Evolutionary conservation across 2,888 invertebrate species (phyloP).

Genomic region (Eremobia ochroleuca): DNA sequence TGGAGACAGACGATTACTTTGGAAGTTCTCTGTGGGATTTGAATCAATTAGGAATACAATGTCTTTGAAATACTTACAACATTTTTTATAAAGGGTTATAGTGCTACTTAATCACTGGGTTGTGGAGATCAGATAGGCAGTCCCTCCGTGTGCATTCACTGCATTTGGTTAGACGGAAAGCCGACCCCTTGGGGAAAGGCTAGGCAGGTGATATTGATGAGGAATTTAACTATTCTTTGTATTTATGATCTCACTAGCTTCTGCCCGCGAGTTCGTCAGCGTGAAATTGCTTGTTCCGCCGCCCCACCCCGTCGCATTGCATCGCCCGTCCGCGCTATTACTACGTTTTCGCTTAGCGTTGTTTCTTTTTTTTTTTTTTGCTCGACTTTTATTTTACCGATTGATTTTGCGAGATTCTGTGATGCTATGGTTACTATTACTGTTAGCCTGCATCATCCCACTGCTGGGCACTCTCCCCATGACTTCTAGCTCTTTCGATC

Average conservation of each 20-base stretch:
- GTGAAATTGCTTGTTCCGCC: too few species aligned
- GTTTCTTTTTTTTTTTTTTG: too few species aligned
- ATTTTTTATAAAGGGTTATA: background rate
- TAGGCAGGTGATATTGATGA: background rate
- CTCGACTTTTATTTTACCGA: background rate
- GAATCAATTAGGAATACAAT: background rate
- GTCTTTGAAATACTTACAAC: background rate
- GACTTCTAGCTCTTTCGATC: too few species aligned
- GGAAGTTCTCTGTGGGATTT: slow-evolving; percentile 9
- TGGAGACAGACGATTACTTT: slow-evolving; percentile 4
- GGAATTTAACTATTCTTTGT: background rate
- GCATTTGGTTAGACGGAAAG: background rate
- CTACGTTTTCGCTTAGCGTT: too few species aligned
- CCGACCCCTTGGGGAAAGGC: background rate
- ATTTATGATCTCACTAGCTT: too few species aligned
- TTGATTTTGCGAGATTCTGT: background rate
- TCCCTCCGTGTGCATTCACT: background rate
- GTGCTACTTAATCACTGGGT: background rate
- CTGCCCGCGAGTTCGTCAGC: too few species aligned
- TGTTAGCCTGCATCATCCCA: too few species aligned
- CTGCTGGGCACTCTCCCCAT: too few species aligned
- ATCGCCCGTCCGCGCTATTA: too few species aligned
- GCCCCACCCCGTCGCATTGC: too few species aligned
- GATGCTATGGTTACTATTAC: too few species aligned
- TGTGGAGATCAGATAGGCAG: background rate